Evolutionary conservation across 2,888 invertebrate genomes (phyloP).

Genomic region (Timema cristinae): DNA sequence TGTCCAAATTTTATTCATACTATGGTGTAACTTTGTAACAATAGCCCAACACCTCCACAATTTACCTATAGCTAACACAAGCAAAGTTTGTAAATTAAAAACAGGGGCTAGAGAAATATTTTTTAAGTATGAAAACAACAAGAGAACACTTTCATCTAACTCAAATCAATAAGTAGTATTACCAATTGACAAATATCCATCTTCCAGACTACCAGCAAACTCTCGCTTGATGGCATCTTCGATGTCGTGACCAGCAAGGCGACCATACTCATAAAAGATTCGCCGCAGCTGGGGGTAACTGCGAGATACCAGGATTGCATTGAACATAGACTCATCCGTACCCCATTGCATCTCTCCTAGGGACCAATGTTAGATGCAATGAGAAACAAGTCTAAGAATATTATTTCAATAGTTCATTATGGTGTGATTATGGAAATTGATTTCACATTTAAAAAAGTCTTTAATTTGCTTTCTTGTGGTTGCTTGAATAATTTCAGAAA

Average conservation of each 20-base stretch:
- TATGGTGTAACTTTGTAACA: too few relatives aligned
- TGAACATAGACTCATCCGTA: conserved; percentile 49
- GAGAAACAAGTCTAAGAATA: conserved; percentile 13
- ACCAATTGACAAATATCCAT: conserved; percentile 48
- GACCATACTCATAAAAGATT: conserved; percentile 48
- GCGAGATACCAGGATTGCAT: conserved; percentile 46
- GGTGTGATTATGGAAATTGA: conserved; percentile 1
- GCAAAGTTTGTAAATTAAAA: too few relatives aligned
- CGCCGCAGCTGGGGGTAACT: conserved; percentile 49
- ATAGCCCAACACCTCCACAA: too few relatives aligned
- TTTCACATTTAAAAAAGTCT: conserved; percentile 13
- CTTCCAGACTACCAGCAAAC: conserved; percentile 45
- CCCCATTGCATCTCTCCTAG: conserved; percentile 45
- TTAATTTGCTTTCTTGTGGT: background rate
- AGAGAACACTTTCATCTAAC: too few relatives aligned
- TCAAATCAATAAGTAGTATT: conserved; percentile 4
- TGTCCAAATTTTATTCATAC: too few relatives aligned
- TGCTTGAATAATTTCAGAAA: background rate
- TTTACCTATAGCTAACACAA: too few relatives aligned
- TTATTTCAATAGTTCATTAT: conserved; percentile 4
- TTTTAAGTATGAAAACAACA: too few relatives aligned
- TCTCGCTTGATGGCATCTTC: conserved; percentile 44
- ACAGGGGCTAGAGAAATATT: too few relatives aligned
- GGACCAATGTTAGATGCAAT: background rate
- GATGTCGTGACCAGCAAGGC: conserved; percentile 43